Evolutionary conservation across 2,113 vertebrate genomes (phyloP), one percentile per base, ranked within the genome.

Genomic region (Scomber colias): DNA sequence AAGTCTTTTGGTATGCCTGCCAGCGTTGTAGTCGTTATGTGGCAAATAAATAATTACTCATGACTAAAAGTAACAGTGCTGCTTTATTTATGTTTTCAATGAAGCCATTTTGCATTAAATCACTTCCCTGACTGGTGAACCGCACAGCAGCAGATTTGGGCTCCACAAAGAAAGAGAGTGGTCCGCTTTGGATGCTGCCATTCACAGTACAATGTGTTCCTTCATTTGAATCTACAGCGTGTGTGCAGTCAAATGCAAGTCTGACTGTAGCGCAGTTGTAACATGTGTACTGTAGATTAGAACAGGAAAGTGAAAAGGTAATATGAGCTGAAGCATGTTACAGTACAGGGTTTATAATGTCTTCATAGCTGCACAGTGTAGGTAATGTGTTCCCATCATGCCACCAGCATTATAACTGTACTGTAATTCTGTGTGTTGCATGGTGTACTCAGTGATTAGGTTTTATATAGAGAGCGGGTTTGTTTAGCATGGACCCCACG

Each of bases 141-240:
- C 46, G 14, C 30, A 4, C 4, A 17, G 27, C 48, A 16, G 17
- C 45, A 21, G 17, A 66, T 5, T 40, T 14, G 2, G 48, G 27
- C 56, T 56, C 21, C 10, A 31, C 53, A 55, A 24, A 83, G 68
- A 57, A 53, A 70, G 45, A 68, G 45, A 67, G 30, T 13, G 35
- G 44, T 70, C 66, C 55, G 24, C 24, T 27, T 27, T 27, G 24
- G 24, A 27, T 60, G 24, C n/a, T 56, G 27, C 76, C 1, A 53
- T 85, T 75, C 64, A 40, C 46, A 51, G 24, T 30, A 76, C 77
- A 89, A n/a, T 71, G 35, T 64, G 76, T 49, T 62, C 61, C 56
- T 75, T 77, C 35, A 50, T 51, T 51, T 30, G 61, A 54, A 45
- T 69, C 44, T 54, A 44, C 44, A 72, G 75, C 0, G 6, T 30